A percentile compares a stretch with the other conserved stretches of the same genome.
Evolutionary conservation across 2,888 invertebrate genomes (phyloP).

Genomic region (Orchesellides sinensis): DNA sequence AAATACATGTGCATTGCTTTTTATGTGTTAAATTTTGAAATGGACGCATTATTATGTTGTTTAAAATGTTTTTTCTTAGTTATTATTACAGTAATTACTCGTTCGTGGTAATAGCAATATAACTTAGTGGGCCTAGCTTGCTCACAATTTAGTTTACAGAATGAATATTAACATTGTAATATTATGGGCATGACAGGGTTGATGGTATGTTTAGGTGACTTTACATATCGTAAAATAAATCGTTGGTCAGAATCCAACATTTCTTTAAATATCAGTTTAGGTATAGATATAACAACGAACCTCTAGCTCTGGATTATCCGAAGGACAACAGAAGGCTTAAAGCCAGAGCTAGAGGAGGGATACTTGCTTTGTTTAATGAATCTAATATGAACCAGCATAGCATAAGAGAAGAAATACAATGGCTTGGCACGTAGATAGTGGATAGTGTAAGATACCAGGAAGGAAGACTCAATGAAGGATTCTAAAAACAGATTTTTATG

Average conservation of each 20-base stretch:
- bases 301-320: background rate
- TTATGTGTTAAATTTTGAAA: conserved; percentile 32
- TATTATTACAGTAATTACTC: conserved; percentile 44
- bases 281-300: too few species aligned
- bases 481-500: too few species aligned
- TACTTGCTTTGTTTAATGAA: too few species aligned
- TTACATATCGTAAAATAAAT: conserved; percentile 26
- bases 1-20: background rate
- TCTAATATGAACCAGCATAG: background rate
- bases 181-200: too few species aligned
- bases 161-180: too few species aligned
- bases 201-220: background rate
- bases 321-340: background rate
- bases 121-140: background rate
- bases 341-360: too few species aligned
- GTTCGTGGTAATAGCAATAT: conserved; percentile 20
- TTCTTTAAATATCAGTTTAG: too few species aligned
- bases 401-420: background rate
- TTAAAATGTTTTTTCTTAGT: conserved; percentile 42
- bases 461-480: too few species aligned
- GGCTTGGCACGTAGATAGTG: too few species aligned
- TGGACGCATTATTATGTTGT: conserved; percentile 36
- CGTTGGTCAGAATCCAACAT: conserved; percentile 16
- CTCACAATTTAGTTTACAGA: background rate
- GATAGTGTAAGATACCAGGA: too few species aligned